Evolutionary conservation across 2,888 invertebrate species (phyloP), one percentile per base, ranked within the genome.

Genomic region (Agrotis clavis): DNA sequence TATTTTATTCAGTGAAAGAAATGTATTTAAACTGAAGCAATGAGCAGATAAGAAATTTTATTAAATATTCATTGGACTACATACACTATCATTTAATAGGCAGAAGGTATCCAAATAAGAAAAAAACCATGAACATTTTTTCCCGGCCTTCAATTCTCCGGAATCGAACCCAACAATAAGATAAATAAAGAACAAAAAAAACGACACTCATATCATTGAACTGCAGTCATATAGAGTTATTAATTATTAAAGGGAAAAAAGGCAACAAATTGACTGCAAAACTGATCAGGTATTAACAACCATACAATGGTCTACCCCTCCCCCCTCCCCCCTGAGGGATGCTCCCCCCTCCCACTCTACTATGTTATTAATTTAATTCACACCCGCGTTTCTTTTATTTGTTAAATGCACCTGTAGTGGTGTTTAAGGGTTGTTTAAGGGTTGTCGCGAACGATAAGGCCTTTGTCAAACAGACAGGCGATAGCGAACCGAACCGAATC

Each of bases 301-400:
- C 19, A 54, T 35, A 45, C 54, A 53, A 50, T 56, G 1, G 30
- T 14, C 35, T 16, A 0, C 14, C 11, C 41, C 16, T 16, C 50
- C 45, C 21, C 14, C 14, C 13, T 16, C 4, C 25, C 60, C 65
- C 18, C 35, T 11, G 21, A 14, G 14, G 18, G 30, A 66, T 48
- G 67, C 13, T 45, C 69, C 62, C 48, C 51, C 73, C 68, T 67
- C 71, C 61, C 47, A n/a, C 48, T 14, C 30, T 67, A 77, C 85
- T 74, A 77, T 82, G 83, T 88, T 89, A 89, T 89, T 88, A 87
- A 88, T 87, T 87, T 88, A 88, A 88, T 88, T 87, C 84, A 86
- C 86, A 79, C 80, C 70, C 50, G 77, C n/a, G 79, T 73, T 82
- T 81, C 77, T 86, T 88, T 89, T 87, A 86, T 87, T 86, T 85